Evolutionary conservation across 2,113 vertebrate species (phyloP).

Genomic region (Xerus inauris): DNA sequence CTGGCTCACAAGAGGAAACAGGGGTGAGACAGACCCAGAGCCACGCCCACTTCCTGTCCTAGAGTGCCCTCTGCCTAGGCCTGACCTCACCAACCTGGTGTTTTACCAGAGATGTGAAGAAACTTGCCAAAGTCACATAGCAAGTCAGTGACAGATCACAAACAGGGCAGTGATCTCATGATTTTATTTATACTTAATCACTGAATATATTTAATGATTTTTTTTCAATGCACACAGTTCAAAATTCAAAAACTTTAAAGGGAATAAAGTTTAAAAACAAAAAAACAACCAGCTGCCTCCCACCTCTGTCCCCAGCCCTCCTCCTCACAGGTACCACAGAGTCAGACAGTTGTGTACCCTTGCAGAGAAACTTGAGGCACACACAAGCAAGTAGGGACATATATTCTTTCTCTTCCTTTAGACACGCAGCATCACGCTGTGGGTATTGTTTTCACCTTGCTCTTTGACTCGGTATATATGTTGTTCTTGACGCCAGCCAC

Average conservation of each 20-base stretch:
- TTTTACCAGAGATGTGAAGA: slow-evolving; percentile 42
- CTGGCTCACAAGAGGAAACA: not conserved
- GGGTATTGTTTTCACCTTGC: not conserved
- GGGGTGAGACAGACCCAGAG: not conserved
- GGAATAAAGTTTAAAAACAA: not conserved
- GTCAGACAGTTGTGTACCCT: not conserved
- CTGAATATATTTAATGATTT: not conserved
- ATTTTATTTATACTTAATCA: not conserved
- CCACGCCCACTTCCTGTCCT: slow-evolving; percentile 42
- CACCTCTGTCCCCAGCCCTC: not conserved
- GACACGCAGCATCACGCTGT: not conserved
- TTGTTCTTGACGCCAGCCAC: not conserved
- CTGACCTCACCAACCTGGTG: not conserved
- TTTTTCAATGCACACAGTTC: not conserved
- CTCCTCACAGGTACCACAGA: not conserved
- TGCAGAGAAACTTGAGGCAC: not conserved
- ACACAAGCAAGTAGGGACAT: not conserved
- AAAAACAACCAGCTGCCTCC: not conserved
- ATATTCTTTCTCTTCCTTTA: not conserved
- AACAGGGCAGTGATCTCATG: not conserved
- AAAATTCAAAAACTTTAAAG: slow-evolving; percentile 33
- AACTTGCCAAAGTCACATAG: slow-evolving; percentile 41
- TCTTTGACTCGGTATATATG: not conserved
- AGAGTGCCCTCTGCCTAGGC: not conserved
- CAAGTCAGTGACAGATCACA: slow-evolving; percentile 25